Evolutionary conservation across 2,113 vertebrate genomes (phyloP).

Genomic region (Ariopsis seemanni): DNA sequence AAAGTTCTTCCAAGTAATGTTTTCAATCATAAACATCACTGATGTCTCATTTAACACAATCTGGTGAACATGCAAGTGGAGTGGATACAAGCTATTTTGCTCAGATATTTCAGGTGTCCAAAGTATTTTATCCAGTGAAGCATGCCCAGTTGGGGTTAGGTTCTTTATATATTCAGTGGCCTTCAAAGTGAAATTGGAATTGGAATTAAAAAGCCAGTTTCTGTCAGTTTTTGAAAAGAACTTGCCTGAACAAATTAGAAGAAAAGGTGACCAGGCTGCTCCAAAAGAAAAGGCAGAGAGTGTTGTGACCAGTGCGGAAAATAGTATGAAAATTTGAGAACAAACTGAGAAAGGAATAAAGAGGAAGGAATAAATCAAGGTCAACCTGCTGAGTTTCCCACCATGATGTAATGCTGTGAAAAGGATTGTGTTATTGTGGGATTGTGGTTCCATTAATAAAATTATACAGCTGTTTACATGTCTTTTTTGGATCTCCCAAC

Average conservation of each 20-base stretch:
- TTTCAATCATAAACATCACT: neutral
- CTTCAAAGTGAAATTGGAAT: slow-evolving; percentile 14
- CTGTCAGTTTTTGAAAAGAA: neutral
- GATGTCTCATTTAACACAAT: neutral
- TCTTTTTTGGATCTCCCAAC: slow-evolving; percentile 15
- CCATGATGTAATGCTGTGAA: slow-evolving; percentile 29
- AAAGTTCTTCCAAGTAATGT: neutral
- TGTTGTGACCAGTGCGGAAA: neutral
- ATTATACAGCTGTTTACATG: slow-evolving; percentile 44
- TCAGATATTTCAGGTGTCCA: neutral
- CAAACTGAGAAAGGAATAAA: slow-evolving; percentile 28
- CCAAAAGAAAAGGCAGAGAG: neutral
- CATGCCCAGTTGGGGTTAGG: neutral
- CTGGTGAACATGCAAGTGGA: neutral
- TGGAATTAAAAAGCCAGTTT: slow-evolving; percentile 1
- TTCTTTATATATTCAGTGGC: neutral
- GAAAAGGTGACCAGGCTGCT: neutral
- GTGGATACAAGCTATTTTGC: neutral
- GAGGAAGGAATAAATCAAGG: slow-evolving; percentile 48
- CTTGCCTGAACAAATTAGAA: neutral
- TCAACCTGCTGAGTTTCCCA: slow-evolving; percentile 38
- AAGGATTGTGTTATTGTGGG: slow-evolving; percentile 40
- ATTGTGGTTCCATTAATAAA: slow-evolving; percentile 52
- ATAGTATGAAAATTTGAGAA: slow-evolving; percentile 3
- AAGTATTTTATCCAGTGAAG: neutral